These are phyloP conservation scores for Acipenser oxyrinchus DNA, from an alignment of 2,797 vertebrate species.

Conservation along the genomic window DNA sequence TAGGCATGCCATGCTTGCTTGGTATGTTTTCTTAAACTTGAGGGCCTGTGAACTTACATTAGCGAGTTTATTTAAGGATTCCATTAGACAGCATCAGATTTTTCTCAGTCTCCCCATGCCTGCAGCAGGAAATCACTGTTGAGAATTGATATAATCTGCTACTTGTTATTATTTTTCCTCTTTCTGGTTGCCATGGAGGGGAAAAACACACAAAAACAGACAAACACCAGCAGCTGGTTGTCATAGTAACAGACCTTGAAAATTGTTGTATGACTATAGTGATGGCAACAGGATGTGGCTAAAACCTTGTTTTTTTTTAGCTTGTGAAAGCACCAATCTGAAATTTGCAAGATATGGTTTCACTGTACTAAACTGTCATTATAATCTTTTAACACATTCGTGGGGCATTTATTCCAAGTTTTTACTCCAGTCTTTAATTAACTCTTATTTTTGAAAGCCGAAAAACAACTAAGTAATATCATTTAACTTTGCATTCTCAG, in stretches of 20 bases:
- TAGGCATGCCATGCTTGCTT: background rate
- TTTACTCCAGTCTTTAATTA: no score
- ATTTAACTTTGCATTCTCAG: no score
- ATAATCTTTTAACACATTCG: no score
- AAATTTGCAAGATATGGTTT: no score
- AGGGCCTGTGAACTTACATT: background rate
- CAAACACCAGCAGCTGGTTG: constrained; percentile 48
- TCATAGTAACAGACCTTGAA: constrained; percentile 44
- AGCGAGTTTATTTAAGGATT: background rate
- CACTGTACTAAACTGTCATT: no score
- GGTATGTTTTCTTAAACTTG: background rate
- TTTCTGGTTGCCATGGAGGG: constrained; percentile 47
- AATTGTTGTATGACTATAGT: constrained; percentile 27
- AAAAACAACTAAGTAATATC: no score
- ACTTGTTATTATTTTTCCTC: constrained; percentile 40
- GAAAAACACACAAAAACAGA: constrained; percentile 25
- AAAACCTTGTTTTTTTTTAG: constrained; percentile 19
- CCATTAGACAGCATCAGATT: background rate
- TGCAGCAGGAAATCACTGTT: constrained; percentile 37
- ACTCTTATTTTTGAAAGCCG: no score
- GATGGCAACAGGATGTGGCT: constrained; percentile 30
- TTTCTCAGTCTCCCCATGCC: background rate
- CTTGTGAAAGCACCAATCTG: no score
- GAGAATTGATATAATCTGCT: constrained; percentile 29
- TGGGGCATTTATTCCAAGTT: no score